Percentiles rank a stretch among this genome's conserved stretches.
phyloP scores from a whole-genome alignment of 2,888 invertebrate species.

The Coelinius sp. region DNA sequence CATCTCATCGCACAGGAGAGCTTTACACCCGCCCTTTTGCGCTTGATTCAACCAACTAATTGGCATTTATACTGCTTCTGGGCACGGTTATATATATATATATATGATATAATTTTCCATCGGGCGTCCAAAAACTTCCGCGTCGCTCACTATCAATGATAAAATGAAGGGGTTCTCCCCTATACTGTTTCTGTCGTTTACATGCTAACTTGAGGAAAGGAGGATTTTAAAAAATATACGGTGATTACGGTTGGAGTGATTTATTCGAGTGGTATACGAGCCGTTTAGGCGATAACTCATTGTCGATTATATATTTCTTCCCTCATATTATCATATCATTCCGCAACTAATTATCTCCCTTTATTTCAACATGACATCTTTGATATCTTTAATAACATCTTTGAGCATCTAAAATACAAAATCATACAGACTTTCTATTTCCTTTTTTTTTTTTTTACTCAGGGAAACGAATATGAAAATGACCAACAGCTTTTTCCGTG shows the following conservation, averaged over 20 bases:
- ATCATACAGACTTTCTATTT: not conserved
- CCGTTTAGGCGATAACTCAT: not conserved
- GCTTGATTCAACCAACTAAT: conserved; percentile 59
- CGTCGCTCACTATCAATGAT: conserved; percentile 57
- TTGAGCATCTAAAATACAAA: too few relatives aligned
- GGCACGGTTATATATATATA: conserved; percentile 31
- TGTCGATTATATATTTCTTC: not conserved
- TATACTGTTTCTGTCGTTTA: conserved; percentile 29
- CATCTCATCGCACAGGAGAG: conserved; percentile 22
- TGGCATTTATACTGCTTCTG: conserved; percentile 59
- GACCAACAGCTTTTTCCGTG: not conserved
- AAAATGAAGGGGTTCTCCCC: conserved; percentile 53
- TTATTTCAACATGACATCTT: not conserved
- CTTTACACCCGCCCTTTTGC: conserved; percentile 43
- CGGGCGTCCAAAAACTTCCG: conserved; percentile 55
- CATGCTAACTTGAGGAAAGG: conserved; percentile 15
- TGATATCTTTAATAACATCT: not conserved
- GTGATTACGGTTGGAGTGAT: not conserved
- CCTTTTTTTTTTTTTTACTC: not conserved
- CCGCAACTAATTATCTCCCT: not conserved
- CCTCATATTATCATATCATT: not conserved
- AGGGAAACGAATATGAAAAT: not conserved
- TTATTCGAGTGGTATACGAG: not conserved
- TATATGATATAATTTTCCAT: conserved; percentile 43
- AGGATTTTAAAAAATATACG: not conserved